Evolutionary conservation across 1,140 invertebrate genomes (phyloP), one percentile per base, ranked within the genome.

Genomic region (Macrosteles quadrilineatus): DNA sequence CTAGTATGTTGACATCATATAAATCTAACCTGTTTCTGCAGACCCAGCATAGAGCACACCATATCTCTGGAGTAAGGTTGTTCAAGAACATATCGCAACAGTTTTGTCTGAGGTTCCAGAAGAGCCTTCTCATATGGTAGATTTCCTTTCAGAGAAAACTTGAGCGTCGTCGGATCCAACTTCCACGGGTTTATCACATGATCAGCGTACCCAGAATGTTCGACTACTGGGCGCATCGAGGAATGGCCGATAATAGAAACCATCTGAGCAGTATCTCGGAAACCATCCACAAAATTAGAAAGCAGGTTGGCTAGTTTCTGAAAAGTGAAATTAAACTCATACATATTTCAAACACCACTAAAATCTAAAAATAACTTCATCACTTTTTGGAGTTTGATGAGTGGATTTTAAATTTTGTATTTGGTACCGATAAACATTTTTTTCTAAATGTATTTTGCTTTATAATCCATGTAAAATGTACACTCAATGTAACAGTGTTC

Each of bases 11-110:
- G n/a, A n/a, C n/a, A n/a, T n/a, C n/a, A n/a, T n/a, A 59, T 23
- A 27, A 59, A 25, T 21, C 2, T 25, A 74, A 90, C 88, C 81
- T 92, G 93, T 82, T 96, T 97, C 76, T 96, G 95, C 11, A 98
- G 81, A 47, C 94, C 93, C 21, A 98, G 83, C 92, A 98, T 97
- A 0, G 90, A 92, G 72, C 93, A 97, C 67, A 98, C 94, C 92
- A 98, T 97, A 76, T 98, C 97, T 72, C 94, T 87, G 1, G 95
- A 97, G 80, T 98, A 98, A 0, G 95, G 95, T 80, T 98, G 96
- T 76, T 96, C 92, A 9, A 99, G 80, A 17, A 98, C 94, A 81
- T 98, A 97, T 71, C 93, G 83, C 1, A 98, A 80, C 25, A 98
- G 80, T 27, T 87, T 87, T 3, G 92, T 95, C 82, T 98, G 96